phyloP scores from a whole-genome alignment of 2,888 invertebrate species.

The Cephalotes varians region DNA sequence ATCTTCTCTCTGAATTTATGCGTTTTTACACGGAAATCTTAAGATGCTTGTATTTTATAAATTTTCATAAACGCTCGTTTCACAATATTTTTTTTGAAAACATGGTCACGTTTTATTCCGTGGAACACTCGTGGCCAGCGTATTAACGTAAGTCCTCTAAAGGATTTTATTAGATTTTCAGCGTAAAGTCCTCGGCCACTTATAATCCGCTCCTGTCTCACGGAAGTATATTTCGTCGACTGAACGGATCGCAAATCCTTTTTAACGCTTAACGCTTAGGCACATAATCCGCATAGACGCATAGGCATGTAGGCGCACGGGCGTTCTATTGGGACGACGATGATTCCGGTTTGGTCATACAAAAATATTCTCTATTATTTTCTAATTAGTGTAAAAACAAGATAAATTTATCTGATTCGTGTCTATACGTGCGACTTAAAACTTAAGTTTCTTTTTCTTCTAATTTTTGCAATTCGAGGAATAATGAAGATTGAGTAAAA shows the following conservation, averaged over 20 bases:
- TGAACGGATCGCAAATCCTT: constrained; percentile 47
- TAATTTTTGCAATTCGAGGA: neutral
- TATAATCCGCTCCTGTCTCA: constrained; percentile 64
- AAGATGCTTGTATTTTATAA: neutral
- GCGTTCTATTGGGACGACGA: neutral
- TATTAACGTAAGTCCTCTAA: constrained; percentile 75
- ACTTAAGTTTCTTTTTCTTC: neutral
- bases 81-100: constrained; percentile 29
- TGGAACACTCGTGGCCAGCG: constrained; percentile 67
- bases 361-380: neutral
- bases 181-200: constrained; percentile 70
- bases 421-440: neutral
- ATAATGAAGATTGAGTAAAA: neutral
- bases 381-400: constrained; percentile 25
- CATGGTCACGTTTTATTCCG: constrained; percentile 62
- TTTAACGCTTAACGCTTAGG: constrained; percentile 54
- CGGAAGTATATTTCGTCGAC: constrained; percentile 63
- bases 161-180: constrained; percentile 75
- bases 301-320: neutral
- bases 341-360: neutral
- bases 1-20: neutral
- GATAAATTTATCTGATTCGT: neutral
- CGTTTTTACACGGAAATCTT: neutral
- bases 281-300: constrained; percentile 37
- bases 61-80: constrained; percentile 16